Conservation (phyloP, 2,888 invertebrate genomes). For the Idaea aversata region DNA sequence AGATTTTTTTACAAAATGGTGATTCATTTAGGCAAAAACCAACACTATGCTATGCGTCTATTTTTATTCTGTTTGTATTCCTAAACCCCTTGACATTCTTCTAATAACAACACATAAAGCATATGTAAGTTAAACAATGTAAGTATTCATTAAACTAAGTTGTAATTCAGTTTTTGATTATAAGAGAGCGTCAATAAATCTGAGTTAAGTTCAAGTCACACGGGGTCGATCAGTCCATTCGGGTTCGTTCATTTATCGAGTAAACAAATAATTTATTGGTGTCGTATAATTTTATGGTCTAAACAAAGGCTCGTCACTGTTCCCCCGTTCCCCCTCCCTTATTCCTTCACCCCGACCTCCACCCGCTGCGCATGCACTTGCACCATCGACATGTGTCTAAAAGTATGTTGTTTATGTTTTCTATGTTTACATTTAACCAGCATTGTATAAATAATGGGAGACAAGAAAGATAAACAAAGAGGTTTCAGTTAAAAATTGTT, state of each 20-base stretch:
- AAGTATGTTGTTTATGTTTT: constrained; percentile 70
- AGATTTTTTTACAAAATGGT: constrained; percentile 44
- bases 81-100: neutral
- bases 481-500: constrained; percentile 37
- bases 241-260: constrained; percentile 67
- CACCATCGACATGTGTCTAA: constrained; percentile 63
- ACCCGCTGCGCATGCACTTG: constrained; percentile 69
- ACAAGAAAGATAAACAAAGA: constrained; percentile 47
- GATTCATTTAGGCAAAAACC: constrained; percentile 56
- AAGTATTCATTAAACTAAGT: constrained; percentile 12
- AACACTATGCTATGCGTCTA: neutral
- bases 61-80: neutral
- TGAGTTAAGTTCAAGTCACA: constrained; percentile 43
- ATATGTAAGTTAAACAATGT: constrained; percentile 2
- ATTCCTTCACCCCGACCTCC: constrained; percentile 26
- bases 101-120: constrained; percentile 11
- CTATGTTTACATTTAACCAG: constrained; percentile 61
- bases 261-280: constrained; percentile 78
- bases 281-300: constrained; percentile 79
- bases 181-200: neutral
- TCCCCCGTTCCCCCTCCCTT: constrained; percentile 27
- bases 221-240: constrained; percentile 53
- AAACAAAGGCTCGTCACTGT: constrained; percentile 71
- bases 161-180: constrained; percentile 25
- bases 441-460: constrained; percentile 51